Percentiles rank a stretch among this genome's conserved stretches.
Evolutionary conservation across 2,113 vertebrate genomes (phyloP).

Genomic region (Gila orcuttii): DNA sequence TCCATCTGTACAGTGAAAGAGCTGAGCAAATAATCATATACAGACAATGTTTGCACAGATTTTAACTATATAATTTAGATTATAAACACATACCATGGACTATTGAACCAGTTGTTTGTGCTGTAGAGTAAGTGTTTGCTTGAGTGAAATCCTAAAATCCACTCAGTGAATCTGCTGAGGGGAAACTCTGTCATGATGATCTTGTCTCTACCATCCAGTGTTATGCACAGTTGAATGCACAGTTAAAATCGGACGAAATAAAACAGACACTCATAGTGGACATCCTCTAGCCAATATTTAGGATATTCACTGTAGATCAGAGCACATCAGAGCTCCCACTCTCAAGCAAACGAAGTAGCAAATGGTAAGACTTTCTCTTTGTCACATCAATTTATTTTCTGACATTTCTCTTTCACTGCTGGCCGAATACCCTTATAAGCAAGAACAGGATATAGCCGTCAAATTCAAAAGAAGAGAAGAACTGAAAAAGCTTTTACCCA

Average conservation of each 20-base stretch:
- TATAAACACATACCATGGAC: not conserved
- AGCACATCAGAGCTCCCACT: not conserved
- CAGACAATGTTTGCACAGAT: not conserved
- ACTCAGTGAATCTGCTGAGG: not conserved
- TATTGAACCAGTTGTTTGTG: slow-evolving; percentile 6
- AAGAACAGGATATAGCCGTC: not conserved
- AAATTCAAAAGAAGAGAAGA: slow-evolving; percentile 7
- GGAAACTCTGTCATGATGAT: slow-evolving; percentile 2
- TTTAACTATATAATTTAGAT: too few relatives aligned
- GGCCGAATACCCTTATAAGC: not conserved
- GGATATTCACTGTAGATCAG: not conserved
- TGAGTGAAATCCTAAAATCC: not conserved
- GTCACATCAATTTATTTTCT: not conserved
- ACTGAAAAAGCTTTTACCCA: slow-evolving; percentile 1
- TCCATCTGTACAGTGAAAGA: not conserved
- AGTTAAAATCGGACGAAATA: not conserved
- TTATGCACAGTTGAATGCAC: not conserved
- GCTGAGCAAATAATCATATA: not conserved
- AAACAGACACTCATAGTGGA: not conserved
- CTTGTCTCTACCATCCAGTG: not conserved
- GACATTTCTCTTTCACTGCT: not conserved
- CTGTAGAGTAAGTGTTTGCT: not conserved
- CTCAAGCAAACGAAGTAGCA: not conserved
- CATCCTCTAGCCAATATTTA: not conserved
- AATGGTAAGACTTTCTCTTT: not conserved